These are phyloP conservation scores for Pteronotus mesoamericanus DNA, from an alignment of 2,797 vertebrate species.

Conservation along the genomic window DNA sequence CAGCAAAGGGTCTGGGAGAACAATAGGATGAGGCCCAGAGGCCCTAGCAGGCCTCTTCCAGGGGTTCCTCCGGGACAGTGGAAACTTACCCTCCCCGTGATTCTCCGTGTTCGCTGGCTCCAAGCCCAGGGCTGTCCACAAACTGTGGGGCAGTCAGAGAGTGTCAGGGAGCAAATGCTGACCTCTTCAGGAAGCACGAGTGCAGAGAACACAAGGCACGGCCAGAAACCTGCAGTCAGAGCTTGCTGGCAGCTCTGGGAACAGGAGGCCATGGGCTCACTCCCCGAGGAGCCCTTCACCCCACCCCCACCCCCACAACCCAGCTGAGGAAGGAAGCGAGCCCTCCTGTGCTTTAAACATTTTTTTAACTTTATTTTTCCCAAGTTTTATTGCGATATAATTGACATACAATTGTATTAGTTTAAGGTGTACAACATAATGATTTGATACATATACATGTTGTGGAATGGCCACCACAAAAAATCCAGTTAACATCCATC, in stretches of 20 bases:
- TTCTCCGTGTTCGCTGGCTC: background rate
- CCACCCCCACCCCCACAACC: background rate
- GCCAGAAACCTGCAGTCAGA: background rate
- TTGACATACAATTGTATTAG: background rate
- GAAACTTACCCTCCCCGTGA: background rate
- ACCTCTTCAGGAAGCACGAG: background rate
- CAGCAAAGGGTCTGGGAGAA: background rate
- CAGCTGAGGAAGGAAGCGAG: background rate
- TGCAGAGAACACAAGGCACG: background rate
- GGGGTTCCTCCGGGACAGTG: background rate
- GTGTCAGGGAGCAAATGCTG: background rate
- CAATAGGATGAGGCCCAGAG: background rate
- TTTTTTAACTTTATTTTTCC: background rate
- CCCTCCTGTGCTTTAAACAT: background rate
- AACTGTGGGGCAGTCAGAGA: background rate
- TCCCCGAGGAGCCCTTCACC: accelerated
- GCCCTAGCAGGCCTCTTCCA: background rate
- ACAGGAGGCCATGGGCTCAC: background rate
- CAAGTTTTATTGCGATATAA: background rate
- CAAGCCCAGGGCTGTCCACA: background rate
- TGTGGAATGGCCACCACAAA: background rate
- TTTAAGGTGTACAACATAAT: background rate
- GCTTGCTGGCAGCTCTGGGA: background rate
- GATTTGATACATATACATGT: background rate
- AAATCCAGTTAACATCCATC: background rate